A percentile compares a stretch with the other conserved stretches of the same genome.
Evolutionary conservation across 2,888 invertebrate species (phyloP).

Genomic region (Papilio elwesi): DNA sequence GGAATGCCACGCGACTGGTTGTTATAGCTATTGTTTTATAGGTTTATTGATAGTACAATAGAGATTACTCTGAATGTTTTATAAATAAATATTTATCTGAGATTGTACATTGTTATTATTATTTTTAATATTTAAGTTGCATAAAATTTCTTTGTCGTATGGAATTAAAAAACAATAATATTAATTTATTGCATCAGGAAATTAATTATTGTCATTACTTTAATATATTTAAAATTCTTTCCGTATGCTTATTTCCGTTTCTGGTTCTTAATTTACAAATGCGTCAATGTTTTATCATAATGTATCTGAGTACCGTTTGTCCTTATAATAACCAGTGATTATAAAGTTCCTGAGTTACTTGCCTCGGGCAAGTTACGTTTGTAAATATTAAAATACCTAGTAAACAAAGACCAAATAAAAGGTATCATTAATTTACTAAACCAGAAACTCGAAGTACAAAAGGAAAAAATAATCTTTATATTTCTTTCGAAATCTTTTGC

Average conservation of each 20-base stretch:
- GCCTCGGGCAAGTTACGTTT: not conserved
- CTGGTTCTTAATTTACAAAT: constrained; percentile 8
- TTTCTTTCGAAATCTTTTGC: too few relatives aligned
- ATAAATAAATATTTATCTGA: not conserved
- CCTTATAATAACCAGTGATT: constrained; percentile 5
- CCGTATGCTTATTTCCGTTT: constrained; percentile 6
- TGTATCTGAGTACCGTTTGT: not conserved
- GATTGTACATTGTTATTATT: not conserved
- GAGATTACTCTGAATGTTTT: not conserved
- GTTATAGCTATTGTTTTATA: constrained; percentile 14
- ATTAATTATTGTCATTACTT: not conserved
- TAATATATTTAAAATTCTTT: constrained; percentile 12
- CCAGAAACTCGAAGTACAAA: not conserved
- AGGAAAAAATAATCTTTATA: not conserved
- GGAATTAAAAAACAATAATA: constrained; percentile 5
- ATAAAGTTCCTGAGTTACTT: constrained; percentile 13
- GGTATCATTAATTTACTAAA: not conserved
- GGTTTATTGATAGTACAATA: constrained; percentile 14
- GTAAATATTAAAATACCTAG: not conserved
- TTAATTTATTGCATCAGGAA: constrained; percentile 11
- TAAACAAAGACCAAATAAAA: not conserved
- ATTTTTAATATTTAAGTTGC: not conserved
- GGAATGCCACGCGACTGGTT: constrained; percentile 20
- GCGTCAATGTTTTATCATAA: constrained; percentile 7
- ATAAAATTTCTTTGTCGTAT: not conserved